Percentiles rank a stretch among this genome's conserved stretches.
phyloP scores from a whole-genome alignment of 2,888 invertebrate genomes.

The Philereme transversata region DNA sequence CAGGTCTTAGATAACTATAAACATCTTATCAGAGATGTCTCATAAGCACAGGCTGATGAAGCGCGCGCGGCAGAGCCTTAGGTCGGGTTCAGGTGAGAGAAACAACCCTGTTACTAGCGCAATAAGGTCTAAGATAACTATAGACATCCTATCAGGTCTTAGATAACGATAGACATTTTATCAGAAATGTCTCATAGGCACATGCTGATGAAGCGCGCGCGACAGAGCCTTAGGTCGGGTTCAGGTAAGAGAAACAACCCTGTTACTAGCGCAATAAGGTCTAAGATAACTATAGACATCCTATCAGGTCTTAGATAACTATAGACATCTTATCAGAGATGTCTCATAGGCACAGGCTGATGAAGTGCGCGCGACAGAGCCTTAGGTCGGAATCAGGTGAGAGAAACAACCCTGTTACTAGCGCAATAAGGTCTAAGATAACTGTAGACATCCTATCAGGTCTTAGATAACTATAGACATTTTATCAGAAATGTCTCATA shows the following conservation, averaged over 20 bases:
- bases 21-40: constrained; percentile 83
- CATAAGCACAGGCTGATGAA: constrained; percentile 96
- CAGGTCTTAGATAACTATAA: constrained; percentile 84
- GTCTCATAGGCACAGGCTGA: constrained; percentile 96
- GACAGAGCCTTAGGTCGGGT: constrained; percentile 54
- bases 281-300: too few relatives aligned
- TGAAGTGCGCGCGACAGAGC: constrained; percentile 85
- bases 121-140: constrained; percentile 86
- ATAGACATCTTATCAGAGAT: constrained; percentile 98
- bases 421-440: constrained; percentile 81
- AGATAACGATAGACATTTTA: constrained; percentile 89
- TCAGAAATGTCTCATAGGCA: constrained; percentile 87
- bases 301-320: too few relatives aligned
- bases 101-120: background rate
- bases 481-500: constrained; percentile 82
- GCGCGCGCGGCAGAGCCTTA: constrained; percentile 69
- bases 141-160: constrained; percentile 97
- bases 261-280: constrained; percentile 52
- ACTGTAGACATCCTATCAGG: constrained; percentile 97
- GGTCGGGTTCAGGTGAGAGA: constrained; percentile 56
- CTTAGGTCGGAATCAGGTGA: constrained; percentile 60
- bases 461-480: constrained; percentile 91
- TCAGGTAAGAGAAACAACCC: constrained; percentile 50
- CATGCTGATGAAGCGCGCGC: constrained; percentile 90
- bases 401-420: background rate